Evolutionary conservation across 2,888 invertebrate species (phyloP).

Genomic region (Thymelicus sylvestris): DNA sequence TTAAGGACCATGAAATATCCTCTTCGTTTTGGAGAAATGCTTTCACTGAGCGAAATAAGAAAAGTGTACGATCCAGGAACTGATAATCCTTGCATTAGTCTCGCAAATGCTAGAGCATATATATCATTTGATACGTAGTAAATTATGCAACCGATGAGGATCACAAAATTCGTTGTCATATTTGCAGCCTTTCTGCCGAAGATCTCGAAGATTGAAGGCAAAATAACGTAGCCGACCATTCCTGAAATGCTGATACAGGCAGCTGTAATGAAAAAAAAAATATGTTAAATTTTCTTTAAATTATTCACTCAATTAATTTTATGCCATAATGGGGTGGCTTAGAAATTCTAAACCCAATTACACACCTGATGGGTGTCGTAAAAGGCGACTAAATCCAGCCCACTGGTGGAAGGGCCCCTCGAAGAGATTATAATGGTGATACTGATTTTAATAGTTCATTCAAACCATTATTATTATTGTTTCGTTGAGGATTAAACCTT

Average conservation of each 20-base stretch:
- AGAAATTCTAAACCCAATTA: too few species aligned
- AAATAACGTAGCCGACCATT: conserved; percentile 49
- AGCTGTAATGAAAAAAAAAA: conserved; percentile 47
- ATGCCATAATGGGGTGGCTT: too few species aligned
- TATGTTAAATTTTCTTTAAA: too few species aligned
- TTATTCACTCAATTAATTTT: too few species aligned
- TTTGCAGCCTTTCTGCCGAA: conserved; percentile 52
- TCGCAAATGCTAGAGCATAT: conserved; percentile 47
- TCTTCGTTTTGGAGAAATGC: conserved; percentile 51
- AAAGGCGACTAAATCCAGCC: too few species aligned
- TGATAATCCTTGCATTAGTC: conserved; percentile 53
- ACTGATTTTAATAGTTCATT: too few species aligned
- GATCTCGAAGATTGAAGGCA: conserved; percentile 52
- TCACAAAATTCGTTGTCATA: conserved; percentile 42
- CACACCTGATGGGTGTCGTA: too few species aligned
- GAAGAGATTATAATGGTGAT: too few species aligned
- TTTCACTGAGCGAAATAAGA: conserved; percentile 53
- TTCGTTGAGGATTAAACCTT: too few species aligned
- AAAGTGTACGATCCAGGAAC: conserved; percentile 50
- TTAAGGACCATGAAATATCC: conserved; percentile 54
- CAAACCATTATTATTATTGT: too few species aligned
- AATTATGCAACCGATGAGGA: conserved; percentile 50
- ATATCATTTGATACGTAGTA: conserved; percentile 49
- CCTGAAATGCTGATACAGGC: conserved; percentile 53
- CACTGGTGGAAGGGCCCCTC: too few species aligned